phyloP scores from a whole-genome alignment of 2,797 vertebrate genomes.

The Sebastes oblongus region DNA sequence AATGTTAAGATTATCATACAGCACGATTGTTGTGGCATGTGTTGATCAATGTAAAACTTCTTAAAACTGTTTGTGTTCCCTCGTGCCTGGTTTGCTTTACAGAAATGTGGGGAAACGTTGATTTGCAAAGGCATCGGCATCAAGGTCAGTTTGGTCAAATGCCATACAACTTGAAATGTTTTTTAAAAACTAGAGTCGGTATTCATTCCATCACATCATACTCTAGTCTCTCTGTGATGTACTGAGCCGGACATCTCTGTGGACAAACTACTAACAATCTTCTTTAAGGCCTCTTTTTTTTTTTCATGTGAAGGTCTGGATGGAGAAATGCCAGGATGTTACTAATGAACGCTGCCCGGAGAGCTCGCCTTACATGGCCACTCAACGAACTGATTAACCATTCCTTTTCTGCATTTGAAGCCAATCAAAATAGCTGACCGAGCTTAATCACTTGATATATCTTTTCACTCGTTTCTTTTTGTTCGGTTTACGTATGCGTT shows the following conservation, averaged over 20 bases:
- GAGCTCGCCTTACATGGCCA: slow-evolving; percentile 43
- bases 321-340: slow-evolving; percentile 59
- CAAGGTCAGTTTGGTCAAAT: slow-evolving; percentile 12
- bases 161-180: background rate
- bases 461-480: slow-evolving; percentile 11
- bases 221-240: slow-evolving; percentile 13
- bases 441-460: slow-evolving; percentile 38
- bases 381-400: slow-evolving; percentile 63
- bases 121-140: background rate
- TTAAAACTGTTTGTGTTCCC: background rate
- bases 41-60: background rate
- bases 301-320: slow-evolving; percentile 52
- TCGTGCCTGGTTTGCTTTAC: background rate
- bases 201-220: slow-evolving; percentile 6
- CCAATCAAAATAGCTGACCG: slow-evolving; percentile 50
- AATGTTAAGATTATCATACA: background rate
- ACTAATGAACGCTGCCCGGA: slow-evolving; percentile 71
- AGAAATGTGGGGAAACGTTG: background rate
- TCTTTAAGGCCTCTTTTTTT: slow-evolving; percentile 55
- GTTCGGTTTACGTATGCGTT: slow-evolving; percentile 28
- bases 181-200: slow-evolving; percentile 13
- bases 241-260: slow-evolving; percentile 15
- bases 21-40: background rate
- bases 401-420: slow-evolving; percentile 69
- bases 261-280: slow-evolving; percentile 12